Conservation (phyloP, 2,113 vertebrate genomes). For the human region DNA sequence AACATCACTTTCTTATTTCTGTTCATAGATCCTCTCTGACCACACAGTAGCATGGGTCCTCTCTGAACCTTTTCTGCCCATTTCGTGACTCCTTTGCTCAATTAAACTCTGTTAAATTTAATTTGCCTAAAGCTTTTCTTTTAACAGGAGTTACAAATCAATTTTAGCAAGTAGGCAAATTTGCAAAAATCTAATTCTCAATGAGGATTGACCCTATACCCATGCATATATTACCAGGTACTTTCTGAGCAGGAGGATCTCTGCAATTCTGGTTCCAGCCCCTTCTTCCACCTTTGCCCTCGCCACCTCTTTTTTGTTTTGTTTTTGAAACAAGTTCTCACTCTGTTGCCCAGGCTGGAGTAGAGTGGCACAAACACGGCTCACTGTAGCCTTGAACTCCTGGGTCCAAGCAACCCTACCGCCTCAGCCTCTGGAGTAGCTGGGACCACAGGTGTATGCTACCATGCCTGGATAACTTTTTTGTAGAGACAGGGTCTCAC, state of each 20-base stretch:
- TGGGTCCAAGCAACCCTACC: too few relatives aligned
- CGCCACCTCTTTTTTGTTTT: too few relatives aligned
- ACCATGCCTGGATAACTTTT: too few relatives aligned
- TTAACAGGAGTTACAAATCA: background rate
- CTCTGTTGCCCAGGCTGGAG: too few relatives aligned
- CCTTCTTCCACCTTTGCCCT: background rate
- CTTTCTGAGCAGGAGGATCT: background rate
- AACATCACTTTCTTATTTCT: background rate
- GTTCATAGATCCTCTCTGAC: background rate
- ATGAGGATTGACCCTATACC: too few relatives aligned
- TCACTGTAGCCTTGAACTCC: too few relatives aligned
- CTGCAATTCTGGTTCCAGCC: background rate
- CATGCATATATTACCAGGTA: background rate
- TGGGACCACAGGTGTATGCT: too few relatives aligned
- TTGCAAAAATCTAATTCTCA: background rate
- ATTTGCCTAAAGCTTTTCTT: background rate
- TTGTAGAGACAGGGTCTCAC: too few relatives aligned
- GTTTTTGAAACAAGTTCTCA: too few relatives aligned
- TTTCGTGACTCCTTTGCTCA: background rate
- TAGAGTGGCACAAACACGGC: too few relatives aligned
- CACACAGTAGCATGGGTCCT: background rate
- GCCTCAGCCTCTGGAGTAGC: too few relatives aligned
- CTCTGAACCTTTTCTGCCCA: background rate
- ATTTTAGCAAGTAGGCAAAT: background rate
- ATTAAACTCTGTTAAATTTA: background rate